Evolutionary conservation across 2,113 vertebrate species (phyloP), one percentile per base, ranked within the genome.

Genomic region (Labeo rohita): DNA sequence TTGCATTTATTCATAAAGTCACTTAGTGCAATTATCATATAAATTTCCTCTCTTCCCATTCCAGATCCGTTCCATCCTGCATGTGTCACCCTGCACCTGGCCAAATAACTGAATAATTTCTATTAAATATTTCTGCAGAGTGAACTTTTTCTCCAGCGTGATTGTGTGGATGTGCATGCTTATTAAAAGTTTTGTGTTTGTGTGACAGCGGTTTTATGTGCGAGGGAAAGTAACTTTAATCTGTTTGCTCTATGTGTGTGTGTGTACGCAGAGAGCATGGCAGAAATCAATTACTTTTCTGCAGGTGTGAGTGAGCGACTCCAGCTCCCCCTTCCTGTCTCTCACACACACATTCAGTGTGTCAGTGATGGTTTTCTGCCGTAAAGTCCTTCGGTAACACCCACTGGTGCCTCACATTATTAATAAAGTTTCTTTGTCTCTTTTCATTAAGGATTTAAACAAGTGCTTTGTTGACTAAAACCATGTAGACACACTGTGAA

Each of bases 271-370:
- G 65, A 79, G 79, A 74, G 73, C 72, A 70, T 87, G 83, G 72
- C 88, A 87, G 85, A 89, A 89, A 89, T 89, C 88, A 89, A 89
- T 89, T 89, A 89, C 86, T 89, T 83, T 89, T 54, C 88, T 87
- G 88, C 88, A 89, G 88, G 85, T 89, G 88, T 89, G 83, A 87
- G 83, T 84, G 83, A 89, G 83, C 66, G 54, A 85, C 88, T 87
- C 85, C 83, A 83, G 52, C 74, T 65, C 47, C 83, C 52, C 8
- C 43, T 15, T 21, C n/a, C 85, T 54, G 21, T 52, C 85, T 65
- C 70, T 85, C 78, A 79, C 52, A 59, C 80, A 86, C 84, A 84
- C 74, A 63, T 76, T 65, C 11, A 23, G 0, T 43, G 74, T 23
- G 74, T 9, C 59, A 66, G 16, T 84, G 34, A 15, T 45, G 23